Base-by-base conservation (phyloP, 2,888 invertebrate genomes). In the Drosophila quinaria region DNA sequence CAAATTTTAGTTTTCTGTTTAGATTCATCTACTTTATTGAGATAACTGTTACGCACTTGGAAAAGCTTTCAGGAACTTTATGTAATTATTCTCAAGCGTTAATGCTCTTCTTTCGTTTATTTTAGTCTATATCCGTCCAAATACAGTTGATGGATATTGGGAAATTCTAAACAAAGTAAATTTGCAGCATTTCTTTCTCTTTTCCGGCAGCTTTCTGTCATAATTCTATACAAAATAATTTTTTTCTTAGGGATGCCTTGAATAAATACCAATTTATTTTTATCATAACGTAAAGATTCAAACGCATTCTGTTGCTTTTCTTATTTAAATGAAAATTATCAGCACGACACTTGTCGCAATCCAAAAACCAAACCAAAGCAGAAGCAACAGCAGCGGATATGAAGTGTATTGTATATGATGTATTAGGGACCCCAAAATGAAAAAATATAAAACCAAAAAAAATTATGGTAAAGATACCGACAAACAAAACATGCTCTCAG, bases 321-420 rank as follows among this genome's bases (percentile, higher is more conserved):
- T 65, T 64, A 74, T 74, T 79, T 66, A 59, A 78, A 63, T 58
- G 56, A 74, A 74, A 76, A 83, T 80, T 62, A 83, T 70, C 65
- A 52, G 33, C 62, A 55, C 33, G 63, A 70, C 72, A 70, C 72
- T 81, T 74, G 82, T 58, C 64, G 49, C 22, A 72, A 56, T 52
- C 15, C 47, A 56, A 69, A 70, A 56, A 50, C 13, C 47, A 56
- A 69, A 59, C 54, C 52, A 51, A 58, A 58, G 11, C 37, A 41
- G 52, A 31, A 65, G 33, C 52, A 60, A 9, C 29, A 8, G 41
- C 35, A 55, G 19, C 77, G 71, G 68, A 67, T 68, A 73, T 64
- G 51, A 78, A 74, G 64, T 56, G 66, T 49, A 49, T 50, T 41
- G 31, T 47, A 37, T 39, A 55, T 61, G 56, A 72, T 71, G 62